phyloP scores from a whole-genome alignment of 2,888 invertebrate species.

The Aleiodes alternator region DNA sequence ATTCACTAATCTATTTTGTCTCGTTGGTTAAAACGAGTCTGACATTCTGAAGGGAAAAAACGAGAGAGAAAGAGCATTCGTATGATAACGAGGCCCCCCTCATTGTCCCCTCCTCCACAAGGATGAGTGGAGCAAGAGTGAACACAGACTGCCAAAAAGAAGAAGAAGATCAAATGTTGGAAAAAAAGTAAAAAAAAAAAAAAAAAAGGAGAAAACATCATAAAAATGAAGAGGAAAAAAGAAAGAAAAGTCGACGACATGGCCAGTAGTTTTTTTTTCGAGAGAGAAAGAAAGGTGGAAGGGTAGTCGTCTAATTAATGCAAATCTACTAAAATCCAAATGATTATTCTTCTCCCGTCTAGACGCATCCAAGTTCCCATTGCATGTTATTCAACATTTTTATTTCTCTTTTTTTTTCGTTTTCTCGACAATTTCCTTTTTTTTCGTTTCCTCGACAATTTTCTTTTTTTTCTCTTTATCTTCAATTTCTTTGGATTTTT shows the following conservation, averaged over 20 bases:
- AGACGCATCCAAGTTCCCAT: constrained; percentile 72
- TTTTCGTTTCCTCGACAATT: neutral
- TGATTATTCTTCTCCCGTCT: constrained; percentile 72
- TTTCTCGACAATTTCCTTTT: neutral
- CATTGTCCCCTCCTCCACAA: constrained; percentile 55
- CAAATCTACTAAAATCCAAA: constrained; percentile 74
- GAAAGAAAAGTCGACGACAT: constrained; percentile 43
- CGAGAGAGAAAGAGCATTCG: constrained; percentile 63
- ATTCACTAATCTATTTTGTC: constrained; percentile 55
- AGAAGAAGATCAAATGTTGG: constrained; percentile 38
- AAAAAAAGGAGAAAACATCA: constrained; percentile 35
- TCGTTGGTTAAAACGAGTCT: constrained; percentile 41
- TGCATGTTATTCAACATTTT: constrained; percentile 57
- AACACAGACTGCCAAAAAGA: constrained; percentile 46
- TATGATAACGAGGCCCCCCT: constrained; percentile 67
- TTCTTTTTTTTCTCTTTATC: neutral
- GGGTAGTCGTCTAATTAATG: constrained; percentile 65
- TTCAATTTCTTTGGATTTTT: constrained; percentile 9
- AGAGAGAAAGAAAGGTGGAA: constrained; percentile 33
- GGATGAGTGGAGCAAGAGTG: constrained; percentile 37
- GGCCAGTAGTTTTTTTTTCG: constrained; percentile 24
- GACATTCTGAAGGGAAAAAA: constrained; percentile 40
- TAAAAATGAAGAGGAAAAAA: constrained; percentile 49
- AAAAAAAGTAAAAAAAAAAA: constrained; percentile 34
- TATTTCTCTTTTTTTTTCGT: constrained; percentile 35